Evolutionary conservation across 2,797 vertebrate species (phyloP).

Genomic region (Odontamblyopus lacepedii): DNA sequence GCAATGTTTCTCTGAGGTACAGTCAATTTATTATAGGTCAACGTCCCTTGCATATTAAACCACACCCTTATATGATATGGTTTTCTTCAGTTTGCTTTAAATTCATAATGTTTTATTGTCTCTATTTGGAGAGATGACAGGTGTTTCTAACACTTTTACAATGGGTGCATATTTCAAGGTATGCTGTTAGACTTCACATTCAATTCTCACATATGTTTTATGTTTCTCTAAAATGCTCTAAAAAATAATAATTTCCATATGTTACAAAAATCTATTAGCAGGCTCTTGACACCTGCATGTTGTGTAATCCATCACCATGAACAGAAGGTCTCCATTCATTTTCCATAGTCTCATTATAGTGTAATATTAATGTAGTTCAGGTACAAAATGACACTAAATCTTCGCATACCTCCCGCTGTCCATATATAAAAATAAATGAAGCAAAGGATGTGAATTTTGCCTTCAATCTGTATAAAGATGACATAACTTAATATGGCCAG

Average conservation of each 20-base stretch:
- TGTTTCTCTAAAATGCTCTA: slow-evolving; percentile 18
- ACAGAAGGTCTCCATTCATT: slow-evolving; percentile 34
- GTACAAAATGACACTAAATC: not conserved
- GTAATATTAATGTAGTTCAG: slow-evolving; percentile 10
- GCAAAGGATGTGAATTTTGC: not conserved
- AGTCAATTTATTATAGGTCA: not conserved
- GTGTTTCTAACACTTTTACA: slow-evolving; percentile 2
- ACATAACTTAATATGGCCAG: not conserved
- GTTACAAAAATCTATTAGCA: slow-evolving; percentile 61
- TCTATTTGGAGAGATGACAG: not conserved
- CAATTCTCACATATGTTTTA: slow-evolving; percentile 10
- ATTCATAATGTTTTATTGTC: not conserved
- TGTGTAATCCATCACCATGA: slow-evolving; percentile 49
- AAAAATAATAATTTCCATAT: slow-evolving; percentile 39
- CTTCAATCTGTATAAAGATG: not conserved
- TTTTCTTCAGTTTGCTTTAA: not conserved
- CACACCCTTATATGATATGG: not conserved
- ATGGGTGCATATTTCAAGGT: not conserved
- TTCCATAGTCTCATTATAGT: slow-evolving; percentile 26
- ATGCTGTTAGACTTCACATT: not conserved
- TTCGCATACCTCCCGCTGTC: not conserved
- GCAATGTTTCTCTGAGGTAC: not conserved
- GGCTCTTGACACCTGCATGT: slow-evolving; percentile 50
- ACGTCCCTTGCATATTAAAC: not conserved
- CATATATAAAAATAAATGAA: not conserved